Evolutionary conservation across 2,113 vertebrate genomes (phyloP).

Genomic region (Thamnaconus septentrionalis): DNA sequence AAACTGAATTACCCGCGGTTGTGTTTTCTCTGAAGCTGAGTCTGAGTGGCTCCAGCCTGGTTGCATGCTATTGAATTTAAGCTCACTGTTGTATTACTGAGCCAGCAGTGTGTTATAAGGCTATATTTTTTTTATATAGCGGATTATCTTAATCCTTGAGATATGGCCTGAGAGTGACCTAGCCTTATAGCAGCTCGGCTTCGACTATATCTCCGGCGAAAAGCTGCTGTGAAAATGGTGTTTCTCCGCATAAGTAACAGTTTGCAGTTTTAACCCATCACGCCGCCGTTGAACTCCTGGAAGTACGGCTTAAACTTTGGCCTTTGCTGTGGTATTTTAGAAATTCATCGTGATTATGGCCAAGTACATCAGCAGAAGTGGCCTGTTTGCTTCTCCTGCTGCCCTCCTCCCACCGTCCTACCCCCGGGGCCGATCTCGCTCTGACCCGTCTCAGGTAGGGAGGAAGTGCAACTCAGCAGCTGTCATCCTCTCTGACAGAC

Average conservation of each 20-base stretch:
- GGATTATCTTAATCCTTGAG: slow-evolving; percentile 59
- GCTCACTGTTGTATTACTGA: slow-evolving; percentile 36
- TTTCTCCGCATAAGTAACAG: slow-evolving; percentile 24
- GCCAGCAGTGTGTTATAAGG: slow-evolving; percentile 38
- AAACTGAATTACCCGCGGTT: slow-evolving; percentile 1
- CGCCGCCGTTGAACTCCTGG: slow-evolving; percentile 9
- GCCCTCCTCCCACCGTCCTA: too few species aligned
- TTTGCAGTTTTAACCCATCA: slow-evolving; percentile 37
- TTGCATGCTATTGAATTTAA: slow-evolving; percentile 34
- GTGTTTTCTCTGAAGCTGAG: slow-evolving; percentile 5
- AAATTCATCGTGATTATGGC: slow-evolving; percentile 34
- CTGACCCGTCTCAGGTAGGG: slow-evolving; percentile 17
- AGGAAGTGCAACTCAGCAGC: slow-evolving; percentile 44
- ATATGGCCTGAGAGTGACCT: slow-evolving; percentile 43
- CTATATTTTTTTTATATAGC: slow-evolving; percentile 49
- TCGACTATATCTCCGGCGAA: slow-evolving; percentile 34
- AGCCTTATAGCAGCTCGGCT: slow-evolving; percentile 35
- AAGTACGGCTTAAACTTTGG: slow-evolving; percentile 13
- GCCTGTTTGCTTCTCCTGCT: slow-evolving; percentile 17
- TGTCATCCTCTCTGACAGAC: slow-evolving; percentile 31
- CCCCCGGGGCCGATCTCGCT: slow-evolving; percentile 18
- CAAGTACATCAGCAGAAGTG: slow-evolving; percentile 20
- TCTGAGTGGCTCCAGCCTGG: slow-evolving; percentile 2
- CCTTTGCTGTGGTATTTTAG: slow-evolving; percentile 34
- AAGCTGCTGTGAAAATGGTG: slow-evolving; percentile 7